Base-by-base conservation (phyloP, 2,797 vertebrate species). In the Anolis apletophallus region DNA sequence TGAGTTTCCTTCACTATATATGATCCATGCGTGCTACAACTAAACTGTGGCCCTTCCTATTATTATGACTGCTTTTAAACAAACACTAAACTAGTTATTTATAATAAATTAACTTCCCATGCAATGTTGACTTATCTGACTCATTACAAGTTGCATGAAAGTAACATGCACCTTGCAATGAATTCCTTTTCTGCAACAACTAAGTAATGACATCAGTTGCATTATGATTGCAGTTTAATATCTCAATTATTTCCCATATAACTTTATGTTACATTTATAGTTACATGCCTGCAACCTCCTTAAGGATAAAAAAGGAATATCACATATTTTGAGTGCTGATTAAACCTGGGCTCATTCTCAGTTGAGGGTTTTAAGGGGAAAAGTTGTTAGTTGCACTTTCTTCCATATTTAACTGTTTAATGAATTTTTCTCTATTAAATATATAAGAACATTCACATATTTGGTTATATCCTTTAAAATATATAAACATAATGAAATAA, bases 61-160 rank as follows among this genome's bases (percentile, higher is more conserved):
- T 55, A 23, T 52, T 26, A 23, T n/a, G 64, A 3, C 77, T 67
- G 14, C 34, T 59, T 78, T 11, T 57, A 4, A 16, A 79, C 54
- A 85, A 78, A 88, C 54, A 54, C 64, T 84, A 40, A 23, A 59
- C 9, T 64, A 1, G 1, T 29, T 88, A 46, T 88, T 8, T 61
- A 46, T 52, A 61, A 52, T 77, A 75, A 59, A 79, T 81, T 84
- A 79, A 8, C 85, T 50, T 67, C 32, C 17, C 19, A 59, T 40
- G 64, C 23, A 10, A 32, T 89, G 61, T 69, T 82, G 84, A 82
- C 80, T 40, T 14, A 16, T 61, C 55, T 59, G 69, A 12, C 14
- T 11, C 34, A 72, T 1, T 21, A 9, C 34, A 29, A 29, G 26
- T 1, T 21, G 9, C 34, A 29, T 64, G 26, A 3, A 29, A 64